A percentile compares a stretch with the other conserved stretches of the same genome.
phyloP scores from a whole-genome alignment of 2,888 invertebrate species.

The Zygaena filipendulae region DNA sequence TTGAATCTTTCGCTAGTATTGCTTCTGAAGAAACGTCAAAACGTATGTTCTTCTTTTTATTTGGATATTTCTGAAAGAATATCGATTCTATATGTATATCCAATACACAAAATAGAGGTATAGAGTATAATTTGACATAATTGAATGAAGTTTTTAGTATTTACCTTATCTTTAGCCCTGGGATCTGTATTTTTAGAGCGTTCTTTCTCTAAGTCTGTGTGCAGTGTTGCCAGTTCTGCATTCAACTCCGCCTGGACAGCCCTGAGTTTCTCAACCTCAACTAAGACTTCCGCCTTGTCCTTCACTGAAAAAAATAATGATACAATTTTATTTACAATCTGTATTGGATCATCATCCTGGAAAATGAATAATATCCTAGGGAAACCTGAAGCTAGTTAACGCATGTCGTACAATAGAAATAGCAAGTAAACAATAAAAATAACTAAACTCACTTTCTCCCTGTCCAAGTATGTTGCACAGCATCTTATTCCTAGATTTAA shows the following conservation, averaged over 20 bases:
- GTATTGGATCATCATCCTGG: neutral
- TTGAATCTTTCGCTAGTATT: conserved; percentile 36
- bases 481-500: conserved; percentile 77
- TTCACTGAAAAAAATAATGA: conserved; percentile 83
- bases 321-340: too few species aligned
- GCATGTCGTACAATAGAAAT: neutral
- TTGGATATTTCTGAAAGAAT: conserved; percentile 42
- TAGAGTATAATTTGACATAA: neutral
- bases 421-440: conserved; percentile 2
- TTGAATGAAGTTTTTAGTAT: neutral
- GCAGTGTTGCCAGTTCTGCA: conserved; percentile 73
- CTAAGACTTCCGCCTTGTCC: conserved; percentile 79
- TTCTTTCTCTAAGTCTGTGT: conserved; percentile 80
- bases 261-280: conserved; percentile 77
- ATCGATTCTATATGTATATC: conserved; percentile 3
- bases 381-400: too few species aligned
- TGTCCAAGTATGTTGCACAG: conserved; percentile 76
- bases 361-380: too few species aligned
- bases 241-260: conserved; percentile 78
- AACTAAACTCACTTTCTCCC: conserved; percentile 77
- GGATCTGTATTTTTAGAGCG: conserved; percentile 73
- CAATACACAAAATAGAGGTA: neutral
- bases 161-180: conserved; percentile 63
- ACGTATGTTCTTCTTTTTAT: conserved; percentile 55
- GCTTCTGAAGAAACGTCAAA: conserved; percentile 57